Conservation (phyloP, 2,888 invertebrate species). For the Leistus spinibarbis region DNA sequence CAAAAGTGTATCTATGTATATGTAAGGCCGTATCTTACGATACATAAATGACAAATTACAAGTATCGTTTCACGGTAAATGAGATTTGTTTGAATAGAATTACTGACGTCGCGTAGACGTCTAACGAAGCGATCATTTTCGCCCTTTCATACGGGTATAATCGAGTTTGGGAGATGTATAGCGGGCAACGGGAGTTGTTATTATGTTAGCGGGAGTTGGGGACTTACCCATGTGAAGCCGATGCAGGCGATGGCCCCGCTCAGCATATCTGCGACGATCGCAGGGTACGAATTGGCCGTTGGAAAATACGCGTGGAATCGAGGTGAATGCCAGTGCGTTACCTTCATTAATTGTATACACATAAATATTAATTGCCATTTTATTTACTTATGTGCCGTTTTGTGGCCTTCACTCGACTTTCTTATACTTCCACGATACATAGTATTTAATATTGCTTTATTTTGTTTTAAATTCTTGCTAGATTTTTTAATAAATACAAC, state of each 20-base stretch:
- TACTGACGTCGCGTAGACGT: background rate
- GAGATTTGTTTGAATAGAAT: constrained; percentile 29
- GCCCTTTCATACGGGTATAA: constrained; percentile 28
- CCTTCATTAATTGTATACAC: constrained; percentile 51
- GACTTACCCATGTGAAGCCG: constrained; percentile 91
- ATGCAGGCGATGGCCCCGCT: constrained; percentile 95
- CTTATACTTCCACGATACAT: too few relatives aligned
- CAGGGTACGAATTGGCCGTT: constrained; percentile 90
- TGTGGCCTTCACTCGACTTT: background rate
- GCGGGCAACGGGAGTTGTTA: background rate
- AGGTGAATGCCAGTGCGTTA: constrained; percentile 97
- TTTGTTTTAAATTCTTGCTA: too few relatives aligned
- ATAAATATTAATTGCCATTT: background rate
- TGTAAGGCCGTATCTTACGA: too few relatives aligned
- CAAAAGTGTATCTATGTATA: too few relatives aligned
- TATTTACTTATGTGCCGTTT: background rate
- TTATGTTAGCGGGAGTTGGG: too few relatives aligned
- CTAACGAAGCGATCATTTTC: constrained; percentile 29
- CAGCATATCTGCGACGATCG: constrained; percentile 93
- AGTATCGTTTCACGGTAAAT: constrained; percentile 7
- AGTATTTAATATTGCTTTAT: too few relatives aligned
- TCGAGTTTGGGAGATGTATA: constrained; percentile 5
- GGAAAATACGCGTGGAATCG: constrained; percentile 96
- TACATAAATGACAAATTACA: too few relatives aligned
- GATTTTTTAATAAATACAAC: too few relatives aligned